Percentiles rank a stretch among this genome's conserved stretches.
These are phyloP conservation scores for Theodoxus fluviatilis DNA, from an alignment of 2,888 invertebrate species.

Conservation along the genomic window DNA sequence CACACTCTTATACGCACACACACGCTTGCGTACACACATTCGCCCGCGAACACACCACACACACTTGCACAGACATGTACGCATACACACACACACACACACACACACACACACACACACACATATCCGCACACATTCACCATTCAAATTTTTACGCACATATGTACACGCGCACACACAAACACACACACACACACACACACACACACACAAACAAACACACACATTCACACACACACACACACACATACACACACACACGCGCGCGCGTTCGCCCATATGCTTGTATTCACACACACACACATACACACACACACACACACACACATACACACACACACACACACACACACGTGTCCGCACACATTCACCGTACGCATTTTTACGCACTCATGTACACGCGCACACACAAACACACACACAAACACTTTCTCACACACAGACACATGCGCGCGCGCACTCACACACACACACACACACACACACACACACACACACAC, in stretches of 20 bases:
- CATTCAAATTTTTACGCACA: neutral
- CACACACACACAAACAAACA: constrained; percentile 7
- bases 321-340: constrained; percentile 3
- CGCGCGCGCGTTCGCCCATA: neutral
- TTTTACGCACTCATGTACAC: constrained; percentile 9
- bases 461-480: neutral
- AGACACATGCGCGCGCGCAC: neutral
- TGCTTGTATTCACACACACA: neutral
- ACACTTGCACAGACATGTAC: no score
- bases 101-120: neutral
- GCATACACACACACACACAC: no score
- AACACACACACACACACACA: constrained; percentile 6
- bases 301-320: neutral
- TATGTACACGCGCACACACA: constrained; percentile 5
- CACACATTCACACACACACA: neutral
- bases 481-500: neutral
- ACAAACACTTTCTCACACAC: constrained; percentile 10
- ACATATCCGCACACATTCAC: neutral
- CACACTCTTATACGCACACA: no score
- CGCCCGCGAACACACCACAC: no score
- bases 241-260: constrained; percentile 3
- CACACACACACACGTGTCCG: constrained; percentile 6
- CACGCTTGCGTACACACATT: no score
- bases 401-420: constrained; percentile 16
- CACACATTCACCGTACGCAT: constrained; percentile 13